phyloP scores from a whole-genome alignment of 2,888 invertebrate genomes.

The Agrotis segetum region DNA sequence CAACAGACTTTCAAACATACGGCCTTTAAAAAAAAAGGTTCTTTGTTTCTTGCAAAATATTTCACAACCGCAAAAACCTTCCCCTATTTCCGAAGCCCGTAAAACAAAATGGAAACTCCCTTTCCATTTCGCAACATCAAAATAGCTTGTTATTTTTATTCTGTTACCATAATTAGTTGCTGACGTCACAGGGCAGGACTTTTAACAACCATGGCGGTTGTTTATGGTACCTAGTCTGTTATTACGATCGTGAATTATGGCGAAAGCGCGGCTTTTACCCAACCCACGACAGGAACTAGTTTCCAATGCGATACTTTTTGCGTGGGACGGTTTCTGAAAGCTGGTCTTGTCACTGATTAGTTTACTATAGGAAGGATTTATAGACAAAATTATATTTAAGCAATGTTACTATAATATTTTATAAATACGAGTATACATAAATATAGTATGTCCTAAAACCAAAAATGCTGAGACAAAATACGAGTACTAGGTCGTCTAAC shows the following conservation, averaged over 20 bases:
- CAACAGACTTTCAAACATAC: not conserved
- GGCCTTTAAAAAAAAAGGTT: not conserved
- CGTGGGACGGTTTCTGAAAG: slow-evolving; percentile 28
- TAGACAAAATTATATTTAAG: too few relatives aligned
- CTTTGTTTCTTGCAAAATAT: not conserved
- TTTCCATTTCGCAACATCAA: not conserved
- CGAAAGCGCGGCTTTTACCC: slow-evolving; percentile 54
- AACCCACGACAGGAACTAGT: slow-evolving; percentile 37
- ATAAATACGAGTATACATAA: too few relatives aligned
- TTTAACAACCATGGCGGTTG: slow-evolving; percentile 26
- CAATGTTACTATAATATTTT: too few relatives aligned
- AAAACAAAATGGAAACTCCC: not conserved
- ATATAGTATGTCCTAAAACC: too few relatives aligned
- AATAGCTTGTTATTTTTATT: slow-evolving; percentile 22
- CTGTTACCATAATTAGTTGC: not conserved
- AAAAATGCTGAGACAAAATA: too few relatives aligned
- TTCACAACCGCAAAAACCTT: not conserved
- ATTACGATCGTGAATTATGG: slow-evolving; percentile 52
- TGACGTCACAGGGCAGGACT: slow-evolving; percentile 27
- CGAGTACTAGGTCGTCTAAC: too few relatives aligned
- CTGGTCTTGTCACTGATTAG: not conserved
- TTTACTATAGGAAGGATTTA: slow-evolving; percentile 9
- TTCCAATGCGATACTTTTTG: slow-evolving; percentile 39
- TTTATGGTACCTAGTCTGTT: slow-evolving; percentile 45
- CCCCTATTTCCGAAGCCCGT: not conserved